Conservation (phyloP, 2,113 vertebrate species). For the Clinocottus analis region DNA sequence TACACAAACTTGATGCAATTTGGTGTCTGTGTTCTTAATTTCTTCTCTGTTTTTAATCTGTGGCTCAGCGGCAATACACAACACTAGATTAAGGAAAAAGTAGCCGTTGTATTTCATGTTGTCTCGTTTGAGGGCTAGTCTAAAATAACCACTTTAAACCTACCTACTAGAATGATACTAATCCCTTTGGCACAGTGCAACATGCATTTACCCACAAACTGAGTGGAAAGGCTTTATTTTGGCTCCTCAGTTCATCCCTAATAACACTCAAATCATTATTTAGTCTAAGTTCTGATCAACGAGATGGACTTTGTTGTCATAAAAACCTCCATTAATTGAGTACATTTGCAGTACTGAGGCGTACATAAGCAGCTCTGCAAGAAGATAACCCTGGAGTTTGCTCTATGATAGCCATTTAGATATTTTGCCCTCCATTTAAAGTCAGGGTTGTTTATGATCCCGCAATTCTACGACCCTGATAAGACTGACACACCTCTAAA, state of each 20-base stretch:
- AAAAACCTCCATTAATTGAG: slow-evolving; percentile 33
- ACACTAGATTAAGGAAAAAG: slow-evolving; percentile 14
- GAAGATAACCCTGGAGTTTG: slow-evolving; percentile 46
- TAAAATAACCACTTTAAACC: neutral
- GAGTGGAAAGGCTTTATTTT: neutral
- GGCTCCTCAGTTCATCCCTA: neutral
- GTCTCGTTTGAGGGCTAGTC: slow-evolving; percentile 5
- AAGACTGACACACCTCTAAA: slow-evolving; percentile 68
- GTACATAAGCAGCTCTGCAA: neutral
- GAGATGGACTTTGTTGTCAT: slow-evolving; percentile 32
- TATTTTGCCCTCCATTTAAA: slow-evolving; percentile 49
- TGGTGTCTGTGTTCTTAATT: slow-evolving; percentile 30
- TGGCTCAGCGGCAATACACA: slow-evolving; percentile 21
- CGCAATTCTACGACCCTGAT: slow-evolving; percentile 57
- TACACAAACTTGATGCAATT: slow-evolving; percentile 16
- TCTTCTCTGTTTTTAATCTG: slow-evolving; percentile 29
- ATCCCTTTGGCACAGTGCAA: neutral
- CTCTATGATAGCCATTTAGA: slow-evolving; percentile 10
- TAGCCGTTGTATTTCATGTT: neutral
- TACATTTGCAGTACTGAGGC: neutral
- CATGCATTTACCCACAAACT: neutral
- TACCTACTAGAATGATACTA: neutral
- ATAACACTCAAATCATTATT: neutral
- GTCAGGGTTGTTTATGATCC: slow-evolving; percentile 66
- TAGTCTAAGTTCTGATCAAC: neutral